Evolutionary conservation across 2,888 invertebrate genomes (phyloP).

Genomic region (Caenorhabditis sp.): DNA sequence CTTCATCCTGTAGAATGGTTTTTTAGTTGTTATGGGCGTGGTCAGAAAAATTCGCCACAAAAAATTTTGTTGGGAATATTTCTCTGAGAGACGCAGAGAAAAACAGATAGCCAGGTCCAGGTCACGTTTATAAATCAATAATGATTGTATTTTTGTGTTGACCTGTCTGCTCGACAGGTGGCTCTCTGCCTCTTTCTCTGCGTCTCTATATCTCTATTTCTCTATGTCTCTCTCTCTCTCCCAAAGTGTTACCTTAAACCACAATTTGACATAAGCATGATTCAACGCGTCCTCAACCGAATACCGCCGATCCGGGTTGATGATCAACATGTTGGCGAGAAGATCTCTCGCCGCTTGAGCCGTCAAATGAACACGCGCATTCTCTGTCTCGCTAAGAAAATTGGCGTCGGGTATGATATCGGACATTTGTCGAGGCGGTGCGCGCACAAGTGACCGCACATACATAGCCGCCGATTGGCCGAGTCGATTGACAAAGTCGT

Average conservation of each 20-base stretch:
- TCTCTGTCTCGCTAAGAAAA: constrained; percentile 49
- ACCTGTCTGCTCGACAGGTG: no score
- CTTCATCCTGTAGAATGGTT: constrained; percentile 71
- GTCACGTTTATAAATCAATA: no score
- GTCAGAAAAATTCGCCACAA: no score
- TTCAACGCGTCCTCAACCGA: constrained; percentile 94
- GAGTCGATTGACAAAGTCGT: constrained; percentile 53
- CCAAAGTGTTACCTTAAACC: constrained; percentile 87
- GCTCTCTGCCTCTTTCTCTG: no score
- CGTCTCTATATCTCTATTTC: no score
- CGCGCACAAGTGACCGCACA: constrained; percentile 36
- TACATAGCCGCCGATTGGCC: constrained; percentile 61
- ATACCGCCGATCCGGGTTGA: constrained; percentile 96
- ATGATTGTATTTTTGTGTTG: no score
- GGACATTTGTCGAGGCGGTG: constrained; percentile 15
- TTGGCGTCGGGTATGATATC: constrained; percentile 45
- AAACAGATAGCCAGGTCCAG: no score
- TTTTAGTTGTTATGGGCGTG: not conserved
- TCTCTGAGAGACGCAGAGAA: no score
- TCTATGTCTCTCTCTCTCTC: no score
- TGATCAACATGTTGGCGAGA: constrained; percentile 94
- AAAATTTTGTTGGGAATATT: no score
- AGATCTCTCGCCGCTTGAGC: constrained; percentile 93
- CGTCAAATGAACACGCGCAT: constrained; percentile 50
- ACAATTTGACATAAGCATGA: constrained; percentile 98